Base-by-base conservation (phyloP, 2,888 invertebrate genomes). In the Lacanobia oleracea region DNA sequence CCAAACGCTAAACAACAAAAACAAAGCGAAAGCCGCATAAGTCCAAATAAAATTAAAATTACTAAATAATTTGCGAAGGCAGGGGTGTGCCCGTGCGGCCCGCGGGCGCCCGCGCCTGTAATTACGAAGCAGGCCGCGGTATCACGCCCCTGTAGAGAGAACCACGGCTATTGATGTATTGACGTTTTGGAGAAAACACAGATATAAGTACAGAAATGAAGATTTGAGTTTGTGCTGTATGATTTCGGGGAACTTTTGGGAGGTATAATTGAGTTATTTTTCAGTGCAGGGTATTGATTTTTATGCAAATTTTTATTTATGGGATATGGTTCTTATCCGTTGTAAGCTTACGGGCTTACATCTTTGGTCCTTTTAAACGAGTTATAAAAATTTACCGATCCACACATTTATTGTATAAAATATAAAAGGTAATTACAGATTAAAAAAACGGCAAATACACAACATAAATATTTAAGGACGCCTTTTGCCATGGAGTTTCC, bases 41-140 rank as follows among this genome's bases (percentile, higher is more conserved):
- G 93, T 94, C 90, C 92, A 94, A 95, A 94, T 94, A 94, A 94
- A 94, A 94, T 91, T 91, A 94, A 94, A 93, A 92, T 93, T 91
- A 94, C 93, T 94, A 95, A 95, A 95, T 95, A 95, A 95, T 95
- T 93, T 94, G 93, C 93, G 83, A 86, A 87, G 88, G 89, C 89
- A 90, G 91, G 92, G 91, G 91, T 87, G 90, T 89, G 88, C 88
- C 91, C 88, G 87, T 86, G 88, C 89, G 91, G 93, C 93, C 93
- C 90, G 92, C 91, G 91, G 94, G 90, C 89, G 77, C 88, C 82
- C 85, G 84, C 84, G 91, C 88, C 94, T 95, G 94, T 95, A 95
- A 95, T 95, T 95, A 95, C 90, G 91, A 85, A 82, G 86, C 90
- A 88, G 89, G 87, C 92, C 93, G 92, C 92, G 86, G 80, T 86